Percentiles rank a stretch among this genome's conserved stretches.
Conservation (phyloP, 2,888 invertebrate genomes). For the Dioctria rufipes region DNA sequence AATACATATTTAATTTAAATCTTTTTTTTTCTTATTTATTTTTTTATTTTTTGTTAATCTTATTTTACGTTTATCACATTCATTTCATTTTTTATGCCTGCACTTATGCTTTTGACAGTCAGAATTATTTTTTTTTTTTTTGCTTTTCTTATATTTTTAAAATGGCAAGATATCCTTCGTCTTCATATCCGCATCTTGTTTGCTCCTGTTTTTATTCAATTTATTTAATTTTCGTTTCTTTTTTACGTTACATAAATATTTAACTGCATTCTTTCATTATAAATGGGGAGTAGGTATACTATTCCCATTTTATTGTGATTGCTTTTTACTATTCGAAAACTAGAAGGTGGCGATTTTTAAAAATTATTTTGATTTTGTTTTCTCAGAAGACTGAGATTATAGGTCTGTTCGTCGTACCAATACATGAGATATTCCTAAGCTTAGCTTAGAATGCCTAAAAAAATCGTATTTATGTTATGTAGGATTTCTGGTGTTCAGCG, state of each 20-base stretch:
- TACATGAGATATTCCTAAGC: too few species aligned
- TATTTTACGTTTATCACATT: conserved; percentile 48
- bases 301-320: not conserved
- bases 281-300: not conserved
- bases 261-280: not conserved
- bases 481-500: too few species aligned
- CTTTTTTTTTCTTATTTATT: too few species aligned
- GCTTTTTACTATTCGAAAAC: not conserved
- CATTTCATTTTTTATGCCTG: conserved; percentile 47
- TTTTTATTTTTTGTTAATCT: conserved; percentile 28
- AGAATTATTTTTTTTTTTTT: conserved; percentile 40
- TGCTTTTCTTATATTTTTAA: conserved; percentile 19
- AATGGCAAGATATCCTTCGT: conserved; percentile 45
- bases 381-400: not conserved
- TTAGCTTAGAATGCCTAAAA: too few species aligned
- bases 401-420: not conserved
- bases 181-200: not conserved
- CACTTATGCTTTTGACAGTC: conserved; percentile 46
- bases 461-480: too few species aligned
- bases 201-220: not conserved
- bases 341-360: not conserved
- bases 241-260: not conserved
- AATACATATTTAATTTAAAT: conserved; percentile 46
- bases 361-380: not conserved
- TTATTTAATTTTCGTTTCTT: not conserved